These are phyloP conservation scores for Halcyon badia DNA, from an alignment of 2,797 vertebrate genomes.

Conservation along the genomic window DNA sequence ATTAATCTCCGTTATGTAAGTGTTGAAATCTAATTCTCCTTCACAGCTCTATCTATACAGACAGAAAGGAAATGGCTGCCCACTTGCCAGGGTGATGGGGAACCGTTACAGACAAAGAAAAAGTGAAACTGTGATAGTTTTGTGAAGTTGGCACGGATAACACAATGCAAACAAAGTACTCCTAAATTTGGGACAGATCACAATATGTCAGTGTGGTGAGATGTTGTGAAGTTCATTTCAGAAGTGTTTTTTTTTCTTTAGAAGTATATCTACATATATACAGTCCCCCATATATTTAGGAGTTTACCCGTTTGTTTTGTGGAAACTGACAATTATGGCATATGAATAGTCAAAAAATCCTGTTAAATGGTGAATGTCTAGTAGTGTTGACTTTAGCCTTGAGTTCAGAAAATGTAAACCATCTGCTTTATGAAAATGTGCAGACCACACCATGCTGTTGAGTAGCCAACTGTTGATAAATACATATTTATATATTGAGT, in stretches of 20 bases:
- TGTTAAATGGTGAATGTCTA: background rate
- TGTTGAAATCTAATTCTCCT: conserved; percentile 80
- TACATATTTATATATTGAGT: conserved; percentile 65
- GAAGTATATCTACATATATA: background rate
- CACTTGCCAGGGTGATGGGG: conserved; percentile 75
- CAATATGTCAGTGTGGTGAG: background rate
- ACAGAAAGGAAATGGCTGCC: conserved; percentile 73
- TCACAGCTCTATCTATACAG: conserved; percentile 77
- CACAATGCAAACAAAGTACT: conserved; percentile 25
- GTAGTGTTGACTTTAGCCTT: conserved; percentile 41
- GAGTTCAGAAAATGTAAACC: conserved; percentile 62
- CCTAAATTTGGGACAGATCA: conserved; percentile 33
- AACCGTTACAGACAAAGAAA: conserved; percentile 73
- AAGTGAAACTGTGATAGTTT: conserved; percentile 72
- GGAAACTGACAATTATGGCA: background rate
- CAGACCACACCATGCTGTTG: conserved; percentile 43
- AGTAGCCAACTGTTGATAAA: conserved; percentile 56
- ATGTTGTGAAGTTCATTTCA: conserved; percentile 1
- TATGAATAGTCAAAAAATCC: background rate
- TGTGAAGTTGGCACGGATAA: conserved; percentile 62
- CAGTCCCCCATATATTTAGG: background rate
- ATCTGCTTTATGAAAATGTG: conserved; percentile 51
- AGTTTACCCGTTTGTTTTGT: background rate
- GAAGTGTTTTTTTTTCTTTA: conserved; percentile 9
- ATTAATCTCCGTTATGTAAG: conserved; percentile 82